These are phyloP conservation scores for Pyrochroa serraticornis DNA, from an alignment of 2,888 invertebrate species.

Conservation along the genomic window DNA sequence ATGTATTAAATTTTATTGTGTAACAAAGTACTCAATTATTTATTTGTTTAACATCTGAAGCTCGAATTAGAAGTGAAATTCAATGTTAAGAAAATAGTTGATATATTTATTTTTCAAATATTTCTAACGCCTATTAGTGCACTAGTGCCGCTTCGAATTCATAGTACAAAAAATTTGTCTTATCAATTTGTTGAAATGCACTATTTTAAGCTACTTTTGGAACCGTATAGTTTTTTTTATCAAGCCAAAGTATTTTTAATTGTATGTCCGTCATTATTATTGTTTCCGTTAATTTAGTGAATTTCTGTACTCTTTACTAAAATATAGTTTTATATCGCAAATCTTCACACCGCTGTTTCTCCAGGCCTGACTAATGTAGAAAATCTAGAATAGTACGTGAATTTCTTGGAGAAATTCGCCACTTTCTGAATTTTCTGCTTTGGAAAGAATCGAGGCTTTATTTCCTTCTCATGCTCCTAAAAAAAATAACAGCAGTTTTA, in stretches of 20 bases:
- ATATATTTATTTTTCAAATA: too few relatives aligned
- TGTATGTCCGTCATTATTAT: slow-evolving; percentile 7
- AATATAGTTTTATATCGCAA: slow-evolving; percentile 18
- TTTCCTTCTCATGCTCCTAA: slow-evolving; percentile 40
- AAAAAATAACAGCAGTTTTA: slow-evolving; percentile 22
- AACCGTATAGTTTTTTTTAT: too few relatives aligned
- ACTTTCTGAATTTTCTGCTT: slow-evolving; percentile 42
- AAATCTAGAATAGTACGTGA: slow-evolving; percentile 53
- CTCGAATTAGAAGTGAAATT: too few relatives aligned
- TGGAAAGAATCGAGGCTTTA: slow-evolving; percentile 32
- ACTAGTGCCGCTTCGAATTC: too few relatives aligned
- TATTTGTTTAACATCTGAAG: too few relatives aligned
- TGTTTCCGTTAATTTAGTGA: slow-evolving; percentile 18
- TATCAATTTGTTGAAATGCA: too few relatives aligned
- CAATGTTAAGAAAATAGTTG: too few relatives aligned
- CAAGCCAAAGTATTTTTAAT: slow-evolving; percentile 19
- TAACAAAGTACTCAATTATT: neutral
- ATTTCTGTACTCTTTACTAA: slow-evolving; percentile 23
- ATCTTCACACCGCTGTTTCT: slow-evolving; percentile 47
- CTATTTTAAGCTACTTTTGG: too few relatives aligned
- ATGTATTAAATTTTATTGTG: neutral
- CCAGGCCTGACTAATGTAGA: slow-evolving; percentile 48
- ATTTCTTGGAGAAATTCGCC: slow-evolving; percentile 51
- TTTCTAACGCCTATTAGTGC: too few relatives aligned
- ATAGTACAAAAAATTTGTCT: too few relatives aligned